Conservation (phyloP, 1,140 invertebrate genomes). For the Druon quercuslanigerum region DNA sequence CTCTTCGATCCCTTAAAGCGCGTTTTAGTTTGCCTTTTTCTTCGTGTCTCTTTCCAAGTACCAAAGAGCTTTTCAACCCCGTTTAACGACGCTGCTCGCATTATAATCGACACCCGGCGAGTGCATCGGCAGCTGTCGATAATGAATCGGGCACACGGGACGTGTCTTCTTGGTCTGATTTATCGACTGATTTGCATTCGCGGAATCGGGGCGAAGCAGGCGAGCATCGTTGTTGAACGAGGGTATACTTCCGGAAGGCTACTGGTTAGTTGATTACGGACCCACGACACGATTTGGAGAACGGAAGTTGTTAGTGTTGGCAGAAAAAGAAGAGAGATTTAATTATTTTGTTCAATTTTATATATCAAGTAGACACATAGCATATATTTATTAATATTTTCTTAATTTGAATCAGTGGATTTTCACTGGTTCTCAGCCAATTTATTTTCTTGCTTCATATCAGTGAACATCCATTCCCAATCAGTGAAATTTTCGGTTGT, state of each 20-base stretch:
- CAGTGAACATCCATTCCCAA: too few relatives aligned
- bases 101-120: conserved; percentile 65
- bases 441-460: too few relatives aligned
- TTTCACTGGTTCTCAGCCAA: too few relatives aligned
- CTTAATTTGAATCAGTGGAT: too few relatives aligned
- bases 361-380: too few relatives aligned
- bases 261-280: conserved; percentile 46
- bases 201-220: conserved; percentile 47
- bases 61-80: conserved; percentile 29
- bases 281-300: background rate
- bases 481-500: too few relatives aligned
- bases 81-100: conserved; percentile 46
- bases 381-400: too few relatives aligned
- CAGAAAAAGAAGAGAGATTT: too few relatives aligned
- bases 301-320: too few relatives aligned
- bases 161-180: background rate
- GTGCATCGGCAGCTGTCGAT: conserved; percentile 57
- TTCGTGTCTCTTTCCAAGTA: conserved; percentile 24
- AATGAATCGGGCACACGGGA: conserved; percentile 35
- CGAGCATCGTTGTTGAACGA: too few relatives aligned
- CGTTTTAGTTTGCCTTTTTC: background rate
- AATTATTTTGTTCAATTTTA: too few relatives aligned
- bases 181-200: conserved; percentile 48
- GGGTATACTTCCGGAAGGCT: conserved; percentile 43
- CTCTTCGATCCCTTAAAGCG: background rate